A percentile compares a stretch with the other conserved stretches of the same genome.
These are phyloP conservation scores for Steinernema feltiae DNA, from an alignment of 1,140 invertebrate species.

Conservation along the genomic window DNA sequence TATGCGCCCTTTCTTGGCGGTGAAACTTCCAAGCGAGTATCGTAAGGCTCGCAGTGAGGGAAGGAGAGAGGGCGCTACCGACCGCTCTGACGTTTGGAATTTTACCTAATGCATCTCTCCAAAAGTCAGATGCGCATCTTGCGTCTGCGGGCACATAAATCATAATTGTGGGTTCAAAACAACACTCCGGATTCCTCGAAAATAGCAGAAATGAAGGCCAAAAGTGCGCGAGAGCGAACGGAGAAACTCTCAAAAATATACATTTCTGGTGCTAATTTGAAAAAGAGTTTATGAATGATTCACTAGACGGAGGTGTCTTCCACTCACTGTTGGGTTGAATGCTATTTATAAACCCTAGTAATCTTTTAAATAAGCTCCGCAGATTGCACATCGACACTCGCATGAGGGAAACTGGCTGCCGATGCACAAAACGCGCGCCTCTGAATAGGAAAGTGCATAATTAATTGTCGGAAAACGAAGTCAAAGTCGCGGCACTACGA, in stretches of 20 bases:
- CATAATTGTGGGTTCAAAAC: background rate
- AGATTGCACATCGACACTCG: no score
- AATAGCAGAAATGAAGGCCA: background rate
- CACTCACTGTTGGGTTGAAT: background rate
- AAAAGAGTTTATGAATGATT: conserved; percentile 2
- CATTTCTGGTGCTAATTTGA: background rate
- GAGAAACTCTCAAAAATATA: background rate
- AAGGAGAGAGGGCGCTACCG: no score
- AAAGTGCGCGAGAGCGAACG: background rate
- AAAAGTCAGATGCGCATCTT: background rate
- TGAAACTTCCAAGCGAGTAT: background rate
- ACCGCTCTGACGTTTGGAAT: no score
- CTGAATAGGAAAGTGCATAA: background rate
- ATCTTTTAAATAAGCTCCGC: no score
- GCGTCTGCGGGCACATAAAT: background rate
- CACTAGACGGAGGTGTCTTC: background rate
- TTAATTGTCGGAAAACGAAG: background rate
- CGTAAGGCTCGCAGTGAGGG: no score
- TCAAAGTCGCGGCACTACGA: background rate
- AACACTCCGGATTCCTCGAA: background rate
- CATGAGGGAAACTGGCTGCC: background rate
- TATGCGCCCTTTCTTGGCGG: background rate
- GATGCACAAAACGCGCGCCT: background rate
- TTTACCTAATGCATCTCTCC: background rate
- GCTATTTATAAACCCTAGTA: no score